Base-by-base conservation (phyloP, 1,140 invertebrate species). In the Drosophila rufa region DNA sequence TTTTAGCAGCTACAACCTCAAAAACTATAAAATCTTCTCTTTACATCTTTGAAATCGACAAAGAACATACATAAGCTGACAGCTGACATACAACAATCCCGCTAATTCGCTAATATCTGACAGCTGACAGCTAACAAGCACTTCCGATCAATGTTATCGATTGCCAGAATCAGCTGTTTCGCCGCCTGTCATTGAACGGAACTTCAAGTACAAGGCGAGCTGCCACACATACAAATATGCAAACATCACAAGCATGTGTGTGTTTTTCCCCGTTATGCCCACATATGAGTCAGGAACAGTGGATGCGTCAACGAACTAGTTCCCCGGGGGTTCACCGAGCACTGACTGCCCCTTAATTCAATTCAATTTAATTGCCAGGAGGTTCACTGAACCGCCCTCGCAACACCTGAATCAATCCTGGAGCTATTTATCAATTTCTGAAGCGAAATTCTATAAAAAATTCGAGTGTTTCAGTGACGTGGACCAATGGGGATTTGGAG, bases 171-270 rank as follows among this genome's bases (percentile, higher is more conserved):
- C 64, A 50, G 38, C 59, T 42, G 40, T 50, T 62, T 46, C 22
- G 56, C 2, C 42, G 60, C 5, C 48, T 79, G 79, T 73, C 79
- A 86, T 86, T 78, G 78, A 75, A 58, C 73, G 66, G 79, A 48
- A 67, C 66, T 46, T 84, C 81, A 83, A 73, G 46, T 42, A 46
- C 67, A 67, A 66, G 36, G 71, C 59, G 45, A 76, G 53, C 27
- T 27, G 22, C 22, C 22, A 22, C 22, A 25, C 12, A 38, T 59
- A 62, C 64, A 61, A 46, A 82, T 7, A 6, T 33, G 27, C 9
- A 55, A 42, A 48, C 25, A 57, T 17, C 22, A 56, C 53, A 25
- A 8, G 9, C 14, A 22, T 22, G 19, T 40, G 33, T 36, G 27
- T 27, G 12, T 38, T 33, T 17, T 22, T 3, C 19, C 27, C 25